A percentile compares a stretch with the other conserved stretches of the same genome.
Conservation (phyloP, 1,140 invertebrate species). For the Ctenoplectra terminalis region DNA sequence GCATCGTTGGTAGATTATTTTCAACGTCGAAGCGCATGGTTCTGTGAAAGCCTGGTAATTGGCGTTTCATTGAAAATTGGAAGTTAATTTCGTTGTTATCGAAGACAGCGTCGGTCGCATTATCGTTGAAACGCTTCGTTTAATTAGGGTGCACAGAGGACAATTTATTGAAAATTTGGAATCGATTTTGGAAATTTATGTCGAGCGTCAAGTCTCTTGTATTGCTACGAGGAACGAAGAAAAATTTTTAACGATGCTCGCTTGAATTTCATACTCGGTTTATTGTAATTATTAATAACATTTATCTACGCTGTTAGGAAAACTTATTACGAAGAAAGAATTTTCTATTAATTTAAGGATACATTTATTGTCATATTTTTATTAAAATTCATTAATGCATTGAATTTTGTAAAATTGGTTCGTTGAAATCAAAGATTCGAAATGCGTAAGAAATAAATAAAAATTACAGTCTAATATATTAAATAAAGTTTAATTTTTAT, state of each 20-base stretch:
- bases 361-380: too few species aligned
- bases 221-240: neutral
- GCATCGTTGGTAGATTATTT: neutral
- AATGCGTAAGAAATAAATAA: too few species aligned
- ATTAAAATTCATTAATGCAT: too few species aligned
- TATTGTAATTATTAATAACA: too few species aligned
- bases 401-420: too few species aligned
- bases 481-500: too few species aligned
- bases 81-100: constrained; percentile 13
- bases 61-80: neutral
- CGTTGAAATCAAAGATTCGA: too few species aligned
- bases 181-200: neutral
- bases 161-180: neutral
- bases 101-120: neutral
- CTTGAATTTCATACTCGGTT: too few species aligned
- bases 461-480: too few species aligned
- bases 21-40: neutral
- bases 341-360: too few species aligned
- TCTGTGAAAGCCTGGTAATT: neutral
- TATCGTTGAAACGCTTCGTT: neutral
- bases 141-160: neutral
- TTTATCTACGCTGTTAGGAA: too few species aligned
- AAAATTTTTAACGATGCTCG: neutral
- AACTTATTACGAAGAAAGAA: too few species aligned
- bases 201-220: neutral